Conservation (phyloP, 1,140 invertebrate genomes). For the Magallana angulata region DNA sequence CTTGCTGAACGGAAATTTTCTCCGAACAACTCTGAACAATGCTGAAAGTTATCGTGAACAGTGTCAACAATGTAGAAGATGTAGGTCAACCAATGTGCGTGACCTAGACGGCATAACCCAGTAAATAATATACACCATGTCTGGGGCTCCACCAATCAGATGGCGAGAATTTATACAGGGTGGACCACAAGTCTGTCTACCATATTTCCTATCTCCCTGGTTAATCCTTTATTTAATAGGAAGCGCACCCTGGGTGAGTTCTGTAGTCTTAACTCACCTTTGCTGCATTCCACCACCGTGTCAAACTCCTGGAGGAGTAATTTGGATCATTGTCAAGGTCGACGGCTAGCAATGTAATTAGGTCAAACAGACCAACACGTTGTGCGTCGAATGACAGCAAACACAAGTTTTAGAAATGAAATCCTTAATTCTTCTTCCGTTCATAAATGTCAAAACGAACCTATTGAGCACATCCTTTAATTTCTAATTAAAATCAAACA, state of each 20-base stretch:
- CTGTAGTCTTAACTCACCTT: not conserved
- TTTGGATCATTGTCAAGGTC: constrained; percentile 13
- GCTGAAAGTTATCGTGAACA: no score
- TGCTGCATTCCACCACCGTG: constrained; percentile 7
- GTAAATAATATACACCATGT: not conserved
- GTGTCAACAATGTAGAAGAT: not conserved
- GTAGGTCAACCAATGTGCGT: not conserved
- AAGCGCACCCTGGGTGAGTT: not conserved
- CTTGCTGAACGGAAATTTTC: no score
- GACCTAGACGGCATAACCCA: constrained; percentile 20
- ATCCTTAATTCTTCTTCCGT: no score
- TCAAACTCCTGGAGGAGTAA: not conserved
- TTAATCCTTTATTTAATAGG: not conserved
- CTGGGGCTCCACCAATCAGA: constrained; percentile 10
- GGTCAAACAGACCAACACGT: constrained; percentile 14
- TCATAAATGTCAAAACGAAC: no score
- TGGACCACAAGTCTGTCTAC: not conserved
- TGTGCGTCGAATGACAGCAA: not conserved
- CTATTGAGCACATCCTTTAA: no score
- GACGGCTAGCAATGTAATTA: not conserved
- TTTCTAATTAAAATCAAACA: not conserved
- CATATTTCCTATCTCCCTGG: not conserved
- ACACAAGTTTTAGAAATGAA: no score
- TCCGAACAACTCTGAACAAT: no score
- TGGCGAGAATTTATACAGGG: constrained; percentile 1